Percentiles rank a stretch among this genome's conserved stretches.
Evolutionary conservation across 2,113 vertebrate species (phyloP).

Genomic region (Atlantisia rogersi): DNA sequence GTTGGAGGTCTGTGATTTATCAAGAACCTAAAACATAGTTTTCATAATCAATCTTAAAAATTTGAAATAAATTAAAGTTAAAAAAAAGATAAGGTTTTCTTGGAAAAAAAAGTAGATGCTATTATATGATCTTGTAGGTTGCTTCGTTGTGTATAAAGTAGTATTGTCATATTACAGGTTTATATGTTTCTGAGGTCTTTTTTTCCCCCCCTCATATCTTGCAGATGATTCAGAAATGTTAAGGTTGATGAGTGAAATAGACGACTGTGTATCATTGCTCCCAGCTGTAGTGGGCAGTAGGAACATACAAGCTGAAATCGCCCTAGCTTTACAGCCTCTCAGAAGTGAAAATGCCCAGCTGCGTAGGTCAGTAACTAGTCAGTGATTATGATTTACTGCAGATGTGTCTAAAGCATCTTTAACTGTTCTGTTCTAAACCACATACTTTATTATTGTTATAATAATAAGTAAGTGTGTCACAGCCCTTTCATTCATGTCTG

Average conservation of each 20-base stretch:
- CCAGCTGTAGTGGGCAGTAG: conserved; percentile 61
- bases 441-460: not conserved
- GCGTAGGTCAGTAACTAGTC: conserved; percentile 74
- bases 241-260: conserved; percentile 81
- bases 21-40: not conserved
- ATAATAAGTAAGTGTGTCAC: not conserved
- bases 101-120: not conserved
- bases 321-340: conserved; percentile 79
- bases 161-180: not conserved
- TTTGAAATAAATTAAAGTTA: not conserved
- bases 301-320: conserved; percentile 78
- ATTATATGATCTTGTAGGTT: not conserved
- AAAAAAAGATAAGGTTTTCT: not conserved
- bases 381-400: not conserved
- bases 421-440: not conserved
- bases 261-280: conserved; percentile 76
- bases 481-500: not conserved
- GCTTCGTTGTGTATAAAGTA: not conserved
- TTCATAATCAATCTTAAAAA: not conserved
- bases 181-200: not conserved
- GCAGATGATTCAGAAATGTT: conserved; percentile 80
- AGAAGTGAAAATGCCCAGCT: conserved; percentile 85
- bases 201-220: not conserved
- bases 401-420: accelerated
- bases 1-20: not conserved